Evolutionary conservation across 2,113 vertebrate species (phyloP), one percentile per base, ranked within the genome.

Genomic region (Cynocephalus volans): DNA sequence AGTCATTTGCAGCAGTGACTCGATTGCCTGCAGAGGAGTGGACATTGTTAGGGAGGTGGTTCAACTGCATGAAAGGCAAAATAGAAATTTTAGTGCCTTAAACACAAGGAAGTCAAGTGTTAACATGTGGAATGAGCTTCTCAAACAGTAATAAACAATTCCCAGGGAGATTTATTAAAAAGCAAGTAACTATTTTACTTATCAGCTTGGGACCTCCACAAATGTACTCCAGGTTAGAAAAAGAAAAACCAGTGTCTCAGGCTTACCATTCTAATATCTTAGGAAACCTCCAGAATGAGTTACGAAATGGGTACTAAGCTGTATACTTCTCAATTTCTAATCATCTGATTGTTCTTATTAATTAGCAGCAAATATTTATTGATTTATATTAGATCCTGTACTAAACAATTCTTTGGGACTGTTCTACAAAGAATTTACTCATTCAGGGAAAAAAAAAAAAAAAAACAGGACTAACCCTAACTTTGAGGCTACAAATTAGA

Each of bases 401-500:
- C 48, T 88, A 97, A 80, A 12, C 24, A 54, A 84, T 69, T 94
- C 3, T 67, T 85, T 82, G 48, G 79, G 14, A 17, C 8, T 93
- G 62, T 54, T 82, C 50, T 81, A 88, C 6, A 67, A 91, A 92
- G 73, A 88, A 77, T 36, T 73, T 87, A 95, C 45, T 87, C 67
- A 90, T 11, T 65, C 33, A 64, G 26, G 26, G 31, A 18, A 65
- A 65, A 52, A 62, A 31, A 84, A 3, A 50, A 36, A 48, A 31
- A 41, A 3, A 64, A 54, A 75, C 33, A 17, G 60, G 48, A 70
- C 15, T 65, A 88, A 84, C 19, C 12, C 60, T 85, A 83, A 64
- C 77, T 83, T 93, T 77, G 14, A 95, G 90, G 28, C 28, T 69
- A 97, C 17, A 95, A 79, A 92, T 95, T 56, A 94, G 23, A 89